A percentile compares a stretch with the other conserved stretches of the same genome.
These are phyloP conservation scores for Cichlasoma orientale DNA, from an alignment of 2,797 vertebrate species.

Conservation along the genomic window DNA sequence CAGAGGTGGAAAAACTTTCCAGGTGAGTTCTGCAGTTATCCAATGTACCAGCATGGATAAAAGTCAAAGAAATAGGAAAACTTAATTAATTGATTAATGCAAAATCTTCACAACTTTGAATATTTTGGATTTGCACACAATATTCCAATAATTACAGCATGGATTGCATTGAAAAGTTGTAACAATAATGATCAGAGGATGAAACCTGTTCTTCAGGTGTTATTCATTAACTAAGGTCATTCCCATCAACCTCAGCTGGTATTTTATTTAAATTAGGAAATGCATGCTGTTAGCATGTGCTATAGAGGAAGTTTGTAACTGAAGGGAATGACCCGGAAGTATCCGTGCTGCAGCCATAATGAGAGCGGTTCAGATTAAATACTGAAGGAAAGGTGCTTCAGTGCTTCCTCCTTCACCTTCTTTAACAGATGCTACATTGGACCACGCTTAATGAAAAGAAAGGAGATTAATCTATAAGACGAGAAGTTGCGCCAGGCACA, in stretches of 20 bases:
- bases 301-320: neutral
- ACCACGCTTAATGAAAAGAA: neutral
- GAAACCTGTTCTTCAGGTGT: neutral
- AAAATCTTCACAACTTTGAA: neutral
- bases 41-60: neutral
- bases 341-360: neutral
- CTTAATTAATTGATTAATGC: rapidly evolving
- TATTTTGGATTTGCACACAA: neutral
- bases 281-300: rapidly evolving
- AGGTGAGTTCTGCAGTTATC: neutral
- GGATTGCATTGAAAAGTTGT: no score
- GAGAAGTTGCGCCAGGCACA: no score
- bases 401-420: neutral
- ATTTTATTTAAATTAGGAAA: neutral
- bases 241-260: rapidly evolving
- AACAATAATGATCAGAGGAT: neutral
- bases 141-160: no score
- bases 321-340: neutral
- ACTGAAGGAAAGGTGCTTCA: neutral
- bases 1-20: neutral
- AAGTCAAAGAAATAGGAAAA: neutral
- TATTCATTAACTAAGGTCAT: neutral
- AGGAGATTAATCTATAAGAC: no score
- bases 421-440: no score
- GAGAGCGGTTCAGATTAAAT: neutral